Evolutionary conservation across 2,888 invertebrate species (phyloP), one percentile per base, ranked within the genome.

Genomic region (Blastobasis adustella): DNA sequence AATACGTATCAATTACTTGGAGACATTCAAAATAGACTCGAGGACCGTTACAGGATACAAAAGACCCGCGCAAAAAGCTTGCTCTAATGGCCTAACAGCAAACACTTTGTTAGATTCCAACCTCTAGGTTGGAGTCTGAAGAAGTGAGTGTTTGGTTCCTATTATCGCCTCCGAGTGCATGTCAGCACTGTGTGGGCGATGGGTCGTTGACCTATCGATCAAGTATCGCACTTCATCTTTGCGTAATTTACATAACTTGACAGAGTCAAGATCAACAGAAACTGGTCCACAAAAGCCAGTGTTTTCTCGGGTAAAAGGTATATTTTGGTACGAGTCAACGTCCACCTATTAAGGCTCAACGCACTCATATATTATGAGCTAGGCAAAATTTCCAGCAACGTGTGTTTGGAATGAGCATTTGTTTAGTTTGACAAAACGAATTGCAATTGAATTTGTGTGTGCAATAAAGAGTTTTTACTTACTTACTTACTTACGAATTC

Each of bases 211-310:
- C 79, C 85, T 68, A 73, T 74, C 65, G 71, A 83, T 79, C 73
- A 77, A 73, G 74, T 82, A 81, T 82, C 69, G 73, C 80, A 79
- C 78, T 73, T 65, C 61, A 69, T 76, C 73, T 81, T 76, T 72
- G 71, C 71, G 65, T 78, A 76, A 88, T 88, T 88, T 82, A 84
- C 87, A 88, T 88, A 88, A 87, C 83, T 79, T 73, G 81, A 81
- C 82, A 79, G 73, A 73, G 67, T 71, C 64, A 78, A 81, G 65
- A 81, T 71, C 78, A 76, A 82, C 75, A 84, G 61, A 75, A 78
- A 76, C 78, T 67, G 71, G 82, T 82, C 76, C 71, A 74, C 69
- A 49, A 68, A 77, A 78, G 62, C 69, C 72, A 69, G 67, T 78
- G 64, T 74, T 69, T 75, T 70, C 71, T 73, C 63, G 63, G 58